Conservation (phyloP, 2,113 vertebrate species). For the Callipepla californica region DNA sequence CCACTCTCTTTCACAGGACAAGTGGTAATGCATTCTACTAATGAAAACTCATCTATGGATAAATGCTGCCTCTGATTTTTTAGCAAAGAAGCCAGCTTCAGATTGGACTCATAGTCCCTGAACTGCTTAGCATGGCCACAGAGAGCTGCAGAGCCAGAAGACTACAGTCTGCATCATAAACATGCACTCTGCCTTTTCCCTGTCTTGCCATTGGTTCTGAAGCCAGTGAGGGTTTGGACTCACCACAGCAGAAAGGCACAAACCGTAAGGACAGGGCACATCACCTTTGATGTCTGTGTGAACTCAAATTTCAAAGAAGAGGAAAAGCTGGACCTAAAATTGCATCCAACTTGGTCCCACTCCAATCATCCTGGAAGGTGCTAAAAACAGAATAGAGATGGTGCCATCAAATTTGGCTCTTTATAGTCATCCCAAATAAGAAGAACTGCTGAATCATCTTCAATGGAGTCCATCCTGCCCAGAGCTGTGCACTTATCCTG, state of each 20-base stretch:
- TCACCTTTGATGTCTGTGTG: neutral
- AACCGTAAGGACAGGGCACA: neutral
- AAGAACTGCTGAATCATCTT: neutral
- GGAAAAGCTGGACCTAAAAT: neutral
- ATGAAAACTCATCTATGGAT: neutral
- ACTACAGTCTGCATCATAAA: neutral
- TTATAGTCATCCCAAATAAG: neutral
- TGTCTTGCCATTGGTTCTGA: neutral
- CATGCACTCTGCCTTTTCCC: neutral
- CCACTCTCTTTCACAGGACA: neutral
- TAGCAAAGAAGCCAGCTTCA: neutral
- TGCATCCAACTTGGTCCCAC: neutral
- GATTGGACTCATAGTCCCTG: neutral
- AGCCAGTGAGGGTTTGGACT: neutral
- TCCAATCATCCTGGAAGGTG: neutral
- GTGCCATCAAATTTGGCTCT: neutral
- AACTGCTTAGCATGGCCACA: neutral
- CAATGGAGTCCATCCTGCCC: neutral
- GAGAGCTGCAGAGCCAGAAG: neutral
- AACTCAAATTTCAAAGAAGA: neutral
- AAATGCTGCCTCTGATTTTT: neutral
- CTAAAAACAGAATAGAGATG: neutral
- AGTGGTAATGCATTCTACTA: neutral
- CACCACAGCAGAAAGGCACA: neutral
- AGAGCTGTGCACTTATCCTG: neutral